Conservation (phyloP, 1,140 invertebrate species). For the Alviniconcha marisindica region DNA sequence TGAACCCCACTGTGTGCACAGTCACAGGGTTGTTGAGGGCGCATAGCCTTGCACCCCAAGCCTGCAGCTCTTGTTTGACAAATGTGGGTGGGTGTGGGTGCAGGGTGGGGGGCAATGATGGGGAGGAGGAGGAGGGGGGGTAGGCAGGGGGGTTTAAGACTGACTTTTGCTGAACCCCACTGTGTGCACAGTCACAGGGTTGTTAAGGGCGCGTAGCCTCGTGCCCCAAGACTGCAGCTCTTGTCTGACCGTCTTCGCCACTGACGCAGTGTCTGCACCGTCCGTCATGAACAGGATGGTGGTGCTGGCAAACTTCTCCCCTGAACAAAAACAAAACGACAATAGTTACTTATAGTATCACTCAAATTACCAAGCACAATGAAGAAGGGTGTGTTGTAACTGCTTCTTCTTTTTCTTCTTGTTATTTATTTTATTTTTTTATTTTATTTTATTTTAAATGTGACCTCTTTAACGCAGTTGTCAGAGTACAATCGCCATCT, state of each 20-base stretch:
- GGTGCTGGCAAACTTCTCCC: conserved; percentile 17
- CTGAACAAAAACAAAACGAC: conserved; percentile 25
- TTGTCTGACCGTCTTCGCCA: not conserved
- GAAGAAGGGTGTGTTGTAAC: too few species aligned
- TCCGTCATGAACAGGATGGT: conserved; percentile 52
- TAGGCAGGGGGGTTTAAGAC: not conserved
- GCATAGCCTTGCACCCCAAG: conserved; percentile 10
- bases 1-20: conserved; percentile 47
- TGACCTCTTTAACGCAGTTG: too few species aligned
- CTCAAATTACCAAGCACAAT: too few species aligned
- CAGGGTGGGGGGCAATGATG: not conserved
- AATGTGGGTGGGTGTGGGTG: not conserved
- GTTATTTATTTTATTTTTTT: too few species aligned
- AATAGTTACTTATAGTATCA: too few species aligned
- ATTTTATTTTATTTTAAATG: too few species aligned
- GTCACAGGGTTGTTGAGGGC: not conserved
- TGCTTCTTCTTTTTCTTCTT: too few species aligned
- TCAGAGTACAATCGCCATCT: too few species aligned
- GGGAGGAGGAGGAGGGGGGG: not conserved
- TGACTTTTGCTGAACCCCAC: conserved; percentile 47
- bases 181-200: conserved; percentile 36
- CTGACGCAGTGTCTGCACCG: conserved; percentile 37
- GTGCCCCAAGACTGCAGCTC: not conserved
- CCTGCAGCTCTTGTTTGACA: not conserved
- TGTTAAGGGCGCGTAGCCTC: not conserved